These are phyloP conservation scores for Orchestia grillus DNA, from an alignment of 1,140 invertebrate genomes.

Conservation along the genomic window DNA sequence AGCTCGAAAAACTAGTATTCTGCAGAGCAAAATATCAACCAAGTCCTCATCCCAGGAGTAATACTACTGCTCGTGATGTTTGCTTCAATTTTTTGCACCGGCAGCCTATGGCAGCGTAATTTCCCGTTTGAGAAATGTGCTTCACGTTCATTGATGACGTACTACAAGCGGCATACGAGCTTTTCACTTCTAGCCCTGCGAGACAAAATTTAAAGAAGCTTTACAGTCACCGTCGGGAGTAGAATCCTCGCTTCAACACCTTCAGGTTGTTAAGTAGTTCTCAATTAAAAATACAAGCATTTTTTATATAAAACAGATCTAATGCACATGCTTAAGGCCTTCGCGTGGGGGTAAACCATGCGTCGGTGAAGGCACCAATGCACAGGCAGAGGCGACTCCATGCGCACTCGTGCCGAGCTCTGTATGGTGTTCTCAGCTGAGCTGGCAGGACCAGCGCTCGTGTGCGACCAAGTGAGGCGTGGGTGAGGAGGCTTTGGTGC, in stretches of 20 bases:
- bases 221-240: too few species aligned
- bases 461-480: background rate
- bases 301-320: too few species aligned
- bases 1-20: background rate
- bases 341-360: background rate
- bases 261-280: too few species aligned
- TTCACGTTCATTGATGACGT: too few species aligned
- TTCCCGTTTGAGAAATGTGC: too few species aligned
- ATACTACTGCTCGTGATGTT: too few species aligned
- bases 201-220: too few species aligned
- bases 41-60: background rate
- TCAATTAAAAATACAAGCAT: too few species aligned
- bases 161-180: too few species aligned
- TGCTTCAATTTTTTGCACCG: background rate
- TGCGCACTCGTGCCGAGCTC: background rate
- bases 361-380: background rate
- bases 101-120: too few species aligned
- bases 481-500: background rate
- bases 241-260: too few species aligned
- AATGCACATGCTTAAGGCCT: background rate
- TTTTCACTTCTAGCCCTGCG: too few species aligned
- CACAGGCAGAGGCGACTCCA: background rate
- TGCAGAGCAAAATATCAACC: background rate
- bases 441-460: background rate
- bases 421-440: background rate